A percentile compares a stretch with the other conserved stretches of the same genome.
Evolutionary conservation across 2,888 invertebrate genomes (phyloP).

Genomic region (Temnothorax ravouxi): DNA sequence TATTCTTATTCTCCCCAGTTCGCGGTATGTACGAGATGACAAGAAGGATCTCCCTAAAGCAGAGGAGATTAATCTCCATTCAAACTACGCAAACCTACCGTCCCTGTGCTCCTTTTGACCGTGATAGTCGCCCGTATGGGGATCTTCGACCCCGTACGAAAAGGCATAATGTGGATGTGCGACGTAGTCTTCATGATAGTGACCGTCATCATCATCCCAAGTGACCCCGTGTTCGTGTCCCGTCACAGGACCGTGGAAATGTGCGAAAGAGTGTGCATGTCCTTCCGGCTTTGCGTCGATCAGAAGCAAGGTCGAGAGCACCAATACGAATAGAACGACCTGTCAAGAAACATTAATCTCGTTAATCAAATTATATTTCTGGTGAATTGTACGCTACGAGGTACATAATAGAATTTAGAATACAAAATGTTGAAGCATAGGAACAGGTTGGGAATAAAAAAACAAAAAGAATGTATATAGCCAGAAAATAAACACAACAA

Average conservation of each 20-base stretch:
- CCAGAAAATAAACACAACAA: neutral
- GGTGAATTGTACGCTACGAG: neutral
- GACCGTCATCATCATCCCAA: constrained; percentile 84
- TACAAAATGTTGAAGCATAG: neutral
- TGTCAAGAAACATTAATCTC: constrained; percentile 52
- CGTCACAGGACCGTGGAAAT: constrained; percentile 83
- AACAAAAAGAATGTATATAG: no score
- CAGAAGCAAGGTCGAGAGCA: constrained; percentile 57
- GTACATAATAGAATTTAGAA: neutral
- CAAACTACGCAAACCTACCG: constrained; percentile 77
- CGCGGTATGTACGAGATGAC: constrained; percentile 46
- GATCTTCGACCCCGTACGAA: constrained; percentile 83
- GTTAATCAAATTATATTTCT: constrained; percentile 26
- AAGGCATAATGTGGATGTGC: constrained; percentile 84
- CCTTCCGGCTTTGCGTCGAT: constrained; percentile 66
- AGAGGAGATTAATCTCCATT: constrained; percentile 59
- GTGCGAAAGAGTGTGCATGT: constrained; percentile 84
- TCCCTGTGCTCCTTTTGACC: constrained; percentile 86
- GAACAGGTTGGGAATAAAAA: neutral
- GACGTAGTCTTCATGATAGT: constrained; percentile 84
- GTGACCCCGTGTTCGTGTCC: constrained; percentile 81
- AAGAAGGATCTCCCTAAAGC: constrained; percentile 21
- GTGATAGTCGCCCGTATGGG: constrained; percentile 85
- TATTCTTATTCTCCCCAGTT: constrained; percentile 51
- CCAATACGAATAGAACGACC: constrained; percentile 61